These are phyloP conservation scores for Parus major DNA, from an alignment of 2,113 vertebrate genomes.

Conservation along the genomic window DNA sequence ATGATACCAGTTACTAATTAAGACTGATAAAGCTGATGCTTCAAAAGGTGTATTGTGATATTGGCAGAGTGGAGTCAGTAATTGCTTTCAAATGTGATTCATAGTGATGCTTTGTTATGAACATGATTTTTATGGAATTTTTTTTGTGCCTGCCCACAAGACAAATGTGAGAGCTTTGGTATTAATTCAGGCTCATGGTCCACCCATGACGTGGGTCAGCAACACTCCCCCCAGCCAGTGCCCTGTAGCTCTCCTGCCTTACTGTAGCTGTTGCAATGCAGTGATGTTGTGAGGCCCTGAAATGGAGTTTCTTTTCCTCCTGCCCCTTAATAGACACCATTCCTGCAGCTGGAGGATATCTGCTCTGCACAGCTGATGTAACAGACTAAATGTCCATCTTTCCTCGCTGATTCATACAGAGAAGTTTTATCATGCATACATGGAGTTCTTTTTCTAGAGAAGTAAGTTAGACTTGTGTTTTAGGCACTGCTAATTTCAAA, in stretches of 20 bases:
- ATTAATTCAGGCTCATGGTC: background rate
- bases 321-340: background rate
- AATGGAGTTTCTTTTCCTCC: background rate
- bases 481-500: background rate
- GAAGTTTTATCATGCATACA: background rate
- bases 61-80: slow-evolving; percentile 36
- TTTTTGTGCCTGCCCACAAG: background rate
- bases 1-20: slow-evolving; percentile 60
- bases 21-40: slow-evolving; percentile 57
- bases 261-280: background rate
- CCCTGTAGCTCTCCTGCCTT: background rate
- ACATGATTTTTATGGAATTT: slow-evolving; percentile 26
- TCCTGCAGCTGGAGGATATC: background rate
- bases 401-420: background rate
- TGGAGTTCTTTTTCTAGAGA: background rate
- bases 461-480: background rate
- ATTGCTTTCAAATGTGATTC: slow-evolving; percentile 53
- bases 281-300: background rate
- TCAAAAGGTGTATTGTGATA: slow-evolving; percentile 32
- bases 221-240: background rate
- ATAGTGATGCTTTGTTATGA: slow-evolving; percentile 28
- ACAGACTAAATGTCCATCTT: background rate
- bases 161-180: background rate
- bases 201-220: background rate
- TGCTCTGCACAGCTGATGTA: background rate